Evolutionary conservation across 2,888 invertebrate genomes (phyloP), one percentile per base, ranked within the genome.

Genomic region (Sphaerophoria rueppellii): DNA sequence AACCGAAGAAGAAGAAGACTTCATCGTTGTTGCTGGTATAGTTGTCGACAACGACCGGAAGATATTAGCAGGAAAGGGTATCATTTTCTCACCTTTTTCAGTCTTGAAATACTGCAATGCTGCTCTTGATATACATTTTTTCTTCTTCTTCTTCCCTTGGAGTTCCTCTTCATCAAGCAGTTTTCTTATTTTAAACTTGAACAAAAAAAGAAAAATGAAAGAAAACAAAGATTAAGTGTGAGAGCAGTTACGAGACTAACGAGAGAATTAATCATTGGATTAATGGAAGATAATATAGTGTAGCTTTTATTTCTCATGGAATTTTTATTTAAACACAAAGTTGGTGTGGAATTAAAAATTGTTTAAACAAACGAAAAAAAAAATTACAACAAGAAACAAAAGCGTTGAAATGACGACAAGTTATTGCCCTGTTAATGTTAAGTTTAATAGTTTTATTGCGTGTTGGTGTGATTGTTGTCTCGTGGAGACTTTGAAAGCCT

Each of bases 31-130:
- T 40, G 9, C 40, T 24, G 24, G 24, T 24, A 24, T 24, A 24
- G 24, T 24, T 24, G 48, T 6, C 6, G 50, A 24, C 16, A 40
- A 65, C 80, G 75, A 80, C 83, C 83, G 83, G 83, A 85, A 85
- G 83, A 85, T 80, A 85, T 85, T 85, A 85, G 80, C 83, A 72
- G 24, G 24, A 80, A 80, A 85, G 83, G 80, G 83, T 83, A 83
- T 83, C 83, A 76, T 85, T 72, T 85, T 80, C 80, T 67, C 83
- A 76, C 79, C 74, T 77, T 57, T 71, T 37, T 60, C 11, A 65
- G 67, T 52, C 48, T 63, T 35, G 52, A 34, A 65, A 37, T 11
- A 63, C 58, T 67, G 32, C 37, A 58, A 40, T 67, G 34, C 48
- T 57, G 32, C 43, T 70, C 76, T 60, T 72, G 60, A 76, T 72